Evolutionary conservation across 2,888 invertebrate species (phyloP), one percentile per base, ranked within the genome.

Genomic region (Suillia variegata): DNA sequence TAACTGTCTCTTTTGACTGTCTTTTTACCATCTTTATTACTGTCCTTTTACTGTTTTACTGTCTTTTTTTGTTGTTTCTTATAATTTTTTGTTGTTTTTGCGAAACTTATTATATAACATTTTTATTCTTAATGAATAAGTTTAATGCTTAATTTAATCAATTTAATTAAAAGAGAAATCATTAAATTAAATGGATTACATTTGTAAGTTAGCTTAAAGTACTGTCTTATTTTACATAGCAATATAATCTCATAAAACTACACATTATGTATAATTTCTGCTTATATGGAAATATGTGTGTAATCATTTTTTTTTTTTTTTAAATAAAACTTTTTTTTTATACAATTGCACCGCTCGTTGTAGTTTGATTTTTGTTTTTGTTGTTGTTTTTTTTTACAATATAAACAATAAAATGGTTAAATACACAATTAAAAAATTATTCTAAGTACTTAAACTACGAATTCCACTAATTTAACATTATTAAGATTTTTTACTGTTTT

Each of bases 291-390:
- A 18, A 12, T 45, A 17, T 12, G 2, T 45, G 4, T 18, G 4
- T 20, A 20, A 18, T 18, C 5, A 18, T 3, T 45, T 3, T 45
- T 13, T 3, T 20, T 17, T 18, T 57, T 61, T 55, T 61, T 54
- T 52, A 24, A 20, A 45, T 10, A 26, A 26, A 26, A 26, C 5
- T 51, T 12, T 56, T n/a, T 24, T 21, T 68, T 70, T 58, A 73
- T 68, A 67, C 73, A 76, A 77, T 76, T 77, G 76, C 78, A 76
- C 74, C 70, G 72, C 73, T 78, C 76, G 76, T 77, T 77, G 75
- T 76, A 52, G 47, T 67, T 60, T 62, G n/a, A n/a, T n/a, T n/a
- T n/a, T n/a, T n/a, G n/a, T 34, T 45, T 31, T 38, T 17, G 33
- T 58, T 53, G 47, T 56, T 53, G 26, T 45, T 24, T 18, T 38